These are phyloP conservation scores for Neogobius melanostomus DNA, from an alignment of 2,113 vertebrate species.

Conservation along the genomic window DNA sequence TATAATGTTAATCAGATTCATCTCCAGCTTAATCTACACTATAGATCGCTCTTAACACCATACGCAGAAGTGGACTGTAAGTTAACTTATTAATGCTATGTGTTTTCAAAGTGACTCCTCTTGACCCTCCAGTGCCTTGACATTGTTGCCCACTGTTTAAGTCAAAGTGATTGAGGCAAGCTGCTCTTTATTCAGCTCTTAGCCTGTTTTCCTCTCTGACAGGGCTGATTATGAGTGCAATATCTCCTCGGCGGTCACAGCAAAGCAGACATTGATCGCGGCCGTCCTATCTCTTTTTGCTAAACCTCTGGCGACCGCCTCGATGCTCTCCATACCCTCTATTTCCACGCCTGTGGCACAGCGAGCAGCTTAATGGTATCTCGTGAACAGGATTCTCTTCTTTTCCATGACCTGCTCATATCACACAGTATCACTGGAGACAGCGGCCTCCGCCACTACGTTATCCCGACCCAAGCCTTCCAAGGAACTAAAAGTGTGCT, in stretches of 20 bases:
- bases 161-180: slow-evolving; percentile 1
- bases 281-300: slow-evolving; percentile 14
- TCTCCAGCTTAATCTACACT: no score
- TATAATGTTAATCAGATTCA: no score
- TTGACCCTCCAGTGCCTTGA: slow-evolving; percentile 11
- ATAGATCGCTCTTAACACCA: neutral
- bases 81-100: slow-evolving; percentile 5
- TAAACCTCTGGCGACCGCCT: neutral
- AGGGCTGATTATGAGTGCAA: slow-evolving; percentile 10
- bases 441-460: no score
- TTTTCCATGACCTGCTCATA: slow-evolving; percentile 16
- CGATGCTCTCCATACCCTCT: slow-evolving; percentile 3
- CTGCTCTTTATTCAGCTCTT: slow-evolving; percentile 13
- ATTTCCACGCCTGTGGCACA: slow-evolving; percentile 11
- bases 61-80: slow-evolving; percentile 20
- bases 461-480: neutral
- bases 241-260: slow-evolving; percentile 4
- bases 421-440: neutral
- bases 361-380: slow-evolving; percentile 30
- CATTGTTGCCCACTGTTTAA: neutral
- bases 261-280: slow-evolving; percentile 1
- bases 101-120: neutral
- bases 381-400: slow-evolving; percentile 25
- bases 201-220: slow-evolving; percentile 3
- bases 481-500: slow-evolving; percentile 1